Percentiles rank a stretch among this genome's conserved stretches.
Conservation (phyloP, 2,113 vertebrate genomes). For the Silurus meridionalis region DNA sequence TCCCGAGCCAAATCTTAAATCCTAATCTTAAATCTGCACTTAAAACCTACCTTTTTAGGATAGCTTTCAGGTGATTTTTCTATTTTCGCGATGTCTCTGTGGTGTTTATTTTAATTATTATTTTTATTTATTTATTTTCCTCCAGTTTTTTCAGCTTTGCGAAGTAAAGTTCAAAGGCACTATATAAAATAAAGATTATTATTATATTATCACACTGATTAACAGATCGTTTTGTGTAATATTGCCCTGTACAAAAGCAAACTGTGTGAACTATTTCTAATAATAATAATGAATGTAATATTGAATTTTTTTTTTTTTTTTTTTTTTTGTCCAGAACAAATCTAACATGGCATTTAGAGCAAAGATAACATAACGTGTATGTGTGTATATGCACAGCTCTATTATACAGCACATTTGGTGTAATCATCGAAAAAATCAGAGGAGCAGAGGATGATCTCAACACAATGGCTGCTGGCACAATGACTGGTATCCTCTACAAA, state of each 20-base stretch:
- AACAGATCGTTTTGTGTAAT: background rate
- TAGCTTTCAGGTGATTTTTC: too few species aligned
- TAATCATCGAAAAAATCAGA: slow-evolving; percentile 83
- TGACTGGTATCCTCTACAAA: slow-evolving; percentile 87
- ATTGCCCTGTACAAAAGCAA: background rate
- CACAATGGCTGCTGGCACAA: slow-evolving; percentile 81
- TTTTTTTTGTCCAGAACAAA: background rate
- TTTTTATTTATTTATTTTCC: too few species aligned
- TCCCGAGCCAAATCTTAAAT: too few species aligned
- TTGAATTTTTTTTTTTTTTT: background rate
- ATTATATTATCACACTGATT: too few species aligned
- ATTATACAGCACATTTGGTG: slow-evolving; percentile 86
- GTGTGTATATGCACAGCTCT: slow-evolving; percentile 67
- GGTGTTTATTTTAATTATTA: too few species aligned
- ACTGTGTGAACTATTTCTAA: background rate
- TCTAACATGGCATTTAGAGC: background rate
- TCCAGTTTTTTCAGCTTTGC: too few species aligned
- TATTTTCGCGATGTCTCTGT: too few species aligned
- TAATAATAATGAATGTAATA: background rate
- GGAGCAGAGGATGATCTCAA: slow-evolving; percentile 88
- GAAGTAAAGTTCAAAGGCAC: too few species aligned
- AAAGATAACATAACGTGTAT: background rate
- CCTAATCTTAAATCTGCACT: too few species aligned
- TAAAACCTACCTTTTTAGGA: too few species aligned
- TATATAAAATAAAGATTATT: too few species aligned